Conservation (phyloP, 2,888 invertebrate genomes). For the Nasonovia ribisnigri region DNA sequence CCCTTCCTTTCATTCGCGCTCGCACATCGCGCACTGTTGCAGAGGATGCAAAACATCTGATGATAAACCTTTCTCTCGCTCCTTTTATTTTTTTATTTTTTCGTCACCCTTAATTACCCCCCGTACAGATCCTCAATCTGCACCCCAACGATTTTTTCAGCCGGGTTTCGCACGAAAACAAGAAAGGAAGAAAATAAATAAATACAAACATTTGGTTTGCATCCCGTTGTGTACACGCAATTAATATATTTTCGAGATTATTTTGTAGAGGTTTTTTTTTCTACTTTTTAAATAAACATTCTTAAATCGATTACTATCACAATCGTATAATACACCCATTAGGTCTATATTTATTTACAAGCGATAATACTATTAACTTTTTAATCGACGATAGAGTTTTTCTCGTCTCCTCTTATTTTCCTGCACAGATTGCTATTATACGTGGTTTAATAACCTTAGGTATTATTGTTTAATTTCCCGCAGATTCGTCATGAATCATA, state of each 20-base stretch:
- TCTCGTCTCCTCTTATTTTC: neutral
- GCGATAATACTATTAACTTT: neutral
- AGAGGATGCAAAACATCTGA: slow-evolving; percentile 59
- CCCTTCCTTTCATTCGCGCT: slow-evolving; percentile 53
- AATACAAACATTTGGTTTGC: slow-evolving; percentile 44
- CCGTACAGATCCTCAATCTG: slow-evolving; percentile 38
- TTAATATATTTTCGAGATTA: slow-evolving; percentile 25
- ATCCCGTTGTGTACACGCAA: neutral
- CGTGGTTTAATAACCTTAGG: neutral
- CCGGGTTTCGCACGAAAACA: neutral
- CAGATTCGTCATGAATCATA: neutral
- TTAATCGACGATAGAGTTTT: neutral
- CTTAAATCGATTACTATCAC: neutral
- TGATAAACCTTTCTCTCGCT: slow-evolving; percentile 39
- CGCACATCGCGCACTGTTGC: slow-evolving; percentile 14
- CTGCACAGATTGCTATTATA: neutral
- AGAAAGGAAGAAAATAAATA: slow-evolving; percentile 28
- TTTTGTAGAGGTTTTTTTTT: neutral
- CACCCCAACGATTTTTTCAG: slow-evolving; percentile 13
- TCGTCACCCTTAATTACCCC: slow-evolving; percentile 64
- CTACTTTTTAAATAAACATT: neutral
- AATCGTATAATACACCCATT: neutral
- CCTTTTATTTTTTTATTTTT: slow-evolving; percentile 9
- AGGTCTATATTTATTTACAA: neutral
- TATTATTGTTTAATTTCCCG: neutral